Evolutionary conservation across 1,140 invertebrate genomes (phyloP), one percentile per base, ranked within the genome.

Genomic region (Lethrus apterus): DNA sequence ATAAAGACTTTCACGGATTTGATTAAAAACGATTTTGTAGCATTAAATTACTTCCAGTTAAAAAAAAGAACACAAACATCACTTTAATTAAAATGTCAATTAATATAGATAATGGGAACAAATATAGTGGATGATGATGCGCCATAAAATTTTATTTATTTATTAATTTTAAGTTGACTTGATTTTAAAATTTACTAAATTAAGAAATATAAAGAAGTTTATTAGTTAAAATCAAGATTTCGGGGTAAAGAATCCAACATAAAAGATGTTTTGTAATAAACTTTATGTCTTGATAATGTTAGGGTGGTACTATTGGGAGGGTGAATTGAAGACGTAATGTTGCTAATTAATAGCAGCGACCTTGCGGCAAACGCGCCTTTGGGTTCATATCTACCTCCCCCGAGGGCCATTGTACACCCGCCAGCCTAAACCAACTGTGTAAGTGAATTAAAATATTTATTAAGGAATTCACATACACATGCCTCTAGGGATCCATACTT

Each of bases 361-460:
- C 54, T 59, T 56, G 55, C 52, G 51, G 54, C 44, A 51, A n/a
- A 46, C 30, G 54, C 46, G 58, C 60, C 54, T 59, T 48, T 51
- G 56, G 56, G 53, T 60, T 54, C 51, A 60, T 62, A 58, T 59
- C 56, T 59, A 54, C 53, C 50, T 52, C 60, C 59, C 60, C 32
- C 19, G 60, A 54, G 62, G 49, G 48, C 55, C 57, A 62, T 58
- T 59, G 52, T 54, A 49, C 52, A 48, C 51, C 54, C 52, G 57
- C 50, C 55, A 55, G 57, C 56, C 60, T 62, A 64, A 64, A 63
- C 57, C 60, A 59, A 62, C 62, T 64, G 57, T 60, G 59, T 63
- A 65, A 65, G 63, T 65, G 63, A 65, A 65, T 65, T 65, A 63
- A 65, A 65, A 65, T 65, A 65, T 65, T 65, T 65, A 65, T 65